Evolutionary conservation across 2,797 vertebrate species (phyloP).

Genomic region (Hephaestus fuliginosus): DNA sequence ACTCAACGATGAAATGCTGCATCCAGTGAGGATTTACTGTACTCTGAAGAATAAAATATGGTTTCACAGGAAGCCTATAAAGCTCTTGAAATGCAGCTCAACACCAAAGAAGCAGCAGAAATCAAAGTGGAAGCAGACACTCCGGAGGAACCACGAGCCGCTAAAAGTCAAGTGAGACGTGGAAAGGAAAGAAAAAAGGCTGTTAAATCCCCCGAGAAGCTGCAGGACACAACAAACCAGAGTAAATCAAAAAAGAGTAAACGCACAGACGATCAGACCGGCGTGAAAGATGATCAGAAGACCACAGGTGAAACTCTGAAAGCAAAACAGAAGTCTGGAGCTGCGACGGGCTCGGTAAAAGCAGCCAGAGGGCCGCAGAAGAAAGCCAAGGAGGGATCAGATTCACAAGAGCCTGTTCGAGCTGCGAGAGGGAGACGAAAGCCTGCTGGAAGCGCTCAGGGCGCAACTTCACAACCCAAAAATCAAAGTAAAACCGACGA

Average conservation of each 20-base stretch:
- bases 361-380: not conserved
- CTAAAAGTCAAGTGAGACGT: not conserved
- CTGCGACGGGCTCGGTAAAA: not conserved
- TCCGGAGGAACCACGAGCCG: not conserved
- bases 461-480: not conserved
- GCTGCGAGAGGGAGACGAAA: conserved; percentile 2
- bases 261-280: not conserved
- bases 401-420: not conserved
- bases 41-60: not conserved
- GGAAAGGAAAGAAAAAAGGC: not conserved
- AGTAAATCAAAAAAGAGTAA: conserved; percentile 6
- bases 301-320: not conserved
- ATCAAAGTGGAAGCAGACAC: not conserved
- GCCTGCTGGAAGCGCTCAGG: not conserved
- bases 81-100: conserved; percentile 17
- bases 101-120: not conserved
- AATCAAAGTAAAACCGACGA: not conserved
- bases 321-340: not conserved
- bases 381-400: not conserved
- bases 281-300: not conserved
- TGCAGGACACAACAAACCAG: not conserved
- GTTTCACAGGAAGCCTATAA: conserved; percentile 47
- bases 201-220: not conserved
- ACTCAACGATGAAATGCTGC: not conserved
- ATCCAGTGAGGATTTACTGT: not conserved